phyloP scores from a whole-genome alignment of 2,888 invertebrate species.

The Zele albiditarsus region DNA sequence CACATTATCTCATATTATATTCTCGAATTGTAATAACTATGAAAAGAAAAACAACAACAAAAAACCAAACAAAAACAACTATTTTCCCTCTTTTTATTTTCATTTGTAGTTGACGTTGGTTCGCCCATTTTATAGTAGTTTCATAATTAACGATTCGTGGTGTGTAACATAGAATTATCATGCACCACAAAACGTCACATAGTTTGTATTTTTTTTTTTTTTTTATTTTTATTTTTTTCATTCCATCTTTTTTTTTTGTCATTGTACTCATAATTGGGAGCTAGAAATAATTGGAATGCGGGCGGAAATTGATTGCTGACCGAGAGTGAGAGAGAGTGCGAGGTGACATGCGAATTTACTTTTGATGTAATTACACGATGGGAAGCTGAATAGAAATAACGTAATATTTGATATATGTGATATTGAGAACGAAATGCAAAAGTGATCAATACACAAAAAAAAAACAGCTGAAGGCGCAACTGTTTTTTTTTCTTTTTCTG shows the following conservation, averaged over 20 bases:
- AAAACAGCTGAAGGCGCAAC: not conserved
- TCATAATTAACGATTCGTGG: conserved; percentile 1
- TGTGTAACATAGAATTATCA: conserved; percentile 16
- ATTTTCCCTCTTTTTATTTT: conserved; percentile 15
- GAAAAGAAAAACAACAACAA: conserved; percentile 4
- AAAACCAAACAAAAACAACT: not conserved
- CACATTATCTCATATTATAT: conserved; percentile 17
- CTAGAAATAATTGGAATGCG: conserved; percentile 7
- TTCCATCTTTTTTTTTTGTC: conserved; percentile 8
- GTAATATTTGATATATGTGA: not conserved
- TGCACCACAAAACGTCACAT: not conserved
- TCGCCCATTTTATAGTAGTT: not conserved
- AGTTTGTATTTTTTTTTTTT: conserved; percentile 11
- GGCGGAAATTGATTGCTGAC: no score
- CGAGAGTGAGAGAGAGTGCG: not conserved
- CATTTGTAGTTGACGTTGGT: conserved; percentile 19
- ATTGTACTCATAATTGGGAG: conserved; percentile 11
- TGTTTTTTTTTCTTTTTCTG: not conserved
- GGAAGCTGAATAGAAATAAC: not conserved
- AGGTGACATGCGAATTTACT: not conserved
- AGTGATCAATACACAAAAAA: conserved; percentile 30
- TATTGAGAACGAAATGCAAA: not conserved
- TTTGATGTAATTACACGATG: not conserved
- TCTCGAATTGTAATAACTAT: conserved; percentile 10
- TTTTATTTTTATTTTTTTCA: no score